These are phyloP conservation scores for Stegostoma tigrinum DNA, from an alignment of 2,113 vertebrate species.

Conservation along the genomic window DNA sequence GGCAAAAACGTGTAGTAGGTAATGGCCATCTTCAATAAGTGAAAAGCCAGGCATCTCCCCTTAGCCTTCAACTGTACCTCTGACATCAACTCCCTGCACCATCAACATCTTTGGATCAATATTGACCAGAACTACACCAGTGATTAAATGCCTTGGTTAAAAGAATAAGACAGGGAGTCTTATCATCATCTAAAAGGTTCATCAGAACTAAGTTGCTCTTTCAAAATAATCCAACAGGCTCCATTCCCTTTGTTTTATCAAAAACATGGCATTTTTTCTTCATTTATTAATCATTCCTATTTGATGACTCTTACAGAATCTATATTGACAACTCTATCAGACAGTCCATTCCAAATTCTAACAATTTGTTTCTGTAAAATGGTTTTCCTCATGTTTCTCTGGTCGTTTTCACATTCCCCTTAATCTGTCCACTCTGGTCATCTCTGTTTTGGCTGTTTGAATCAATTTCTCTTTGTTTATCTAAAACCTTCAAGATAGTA, in stretches of 20 bases:
- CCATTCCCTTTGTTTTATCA: not conserved
- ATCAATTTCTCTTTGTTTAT: not conserved
- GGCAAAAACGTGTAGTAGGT: not conserved
- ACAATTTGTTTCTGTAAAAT: not conserved
- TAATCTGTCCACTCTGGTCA: not conserved
- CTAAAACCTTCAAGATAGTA: not conserved
- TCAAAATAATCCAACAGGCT: not conserved
- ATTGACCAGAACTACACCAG: not conserved
- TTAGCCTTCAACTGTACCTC: not conserved
- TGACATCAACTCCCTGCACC: not conserved
- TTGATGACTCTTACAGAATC: not conserved
- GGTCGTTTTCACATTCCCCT: not conserved
- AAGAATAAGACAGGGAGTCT: not conserved
- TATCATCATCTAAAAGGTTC: not conserved
- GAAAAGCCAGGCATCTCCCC: not conserved
- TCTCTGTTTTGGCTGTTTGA: not conserved
- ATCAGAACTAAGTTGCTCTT: not conserved
- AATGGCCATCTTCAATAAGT: not conserved
- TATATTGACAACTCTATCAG: not conserved
- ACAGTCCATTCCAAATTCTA: not conserved
- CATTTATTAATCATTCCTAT: not conserved
- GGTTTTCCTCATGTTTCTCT: not conserved
- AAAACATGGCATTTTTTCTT: not conserved
- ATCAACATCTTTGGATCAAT: not conserved
- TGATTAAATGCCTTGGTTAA: not conserved